Base-by-base conservation (phyloP, 2,888 invertebrate species). In the Andrena dorsata region DNA sequence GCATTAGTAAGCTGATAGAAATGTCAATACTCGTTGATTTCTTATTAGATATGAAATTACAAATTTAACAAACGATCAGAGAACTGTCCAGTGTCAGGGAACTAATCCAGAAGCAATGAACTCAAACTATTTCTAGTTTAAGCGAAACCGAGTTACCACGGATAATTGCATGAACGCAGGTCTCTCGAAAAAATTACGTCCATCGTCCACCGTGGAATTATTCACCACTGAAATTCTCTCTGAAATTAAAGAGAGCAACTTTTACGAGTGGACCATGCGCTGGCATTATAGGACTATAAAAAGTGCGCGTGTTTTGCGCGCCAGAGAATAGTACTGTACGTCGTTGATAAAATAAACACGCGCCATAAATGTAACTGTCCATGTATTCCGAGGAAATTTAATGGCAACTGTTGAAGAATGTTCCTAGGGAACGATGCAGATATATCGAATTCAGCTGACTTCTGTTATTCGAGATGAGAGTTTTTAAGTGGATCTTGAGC, bases 201-300 rank as follows among this genome's bases (percentile, higher is more conserved):
- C 23, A 30, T 10, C 16, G 16, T 30, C 23, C 30, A 16, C 1
- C 20, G 47, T 32, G 47, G 41, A 58, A 58, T 41, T 69, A 23
- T 68, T 68, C 56, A 68, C 16, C 32, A 20, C 10, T 13, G 35
- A 2, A 10, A 10, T 10, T 16, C 35, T 4, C 13, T 16, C 41
- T 41, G 16, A 41, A 41, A 41, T 41, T 23, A 23, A 20, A 26
- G 13, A 47, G 10, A 13, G 47, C 10, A 58, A 74, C 30, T 68
- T 74, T 58, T 74, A 74, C 41, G 69, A 58, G 16, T 20, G 2
- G 5, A 23, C 30, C 69, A 23, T 30, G 16, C 26, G 63, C 41
- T 28, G 20, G n/a, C 30, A 68, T 41, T 32, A 30, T 35, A 20
- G 7, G 7, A 30, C 2, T 30, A 23, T 30, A 30, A 58, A 58